Evolutionary conservation across 2,888 invertebrate species (phyloP), one percentile per base, ranked within the genome.

Genomic region (Zelleria hepariella): DNA sequence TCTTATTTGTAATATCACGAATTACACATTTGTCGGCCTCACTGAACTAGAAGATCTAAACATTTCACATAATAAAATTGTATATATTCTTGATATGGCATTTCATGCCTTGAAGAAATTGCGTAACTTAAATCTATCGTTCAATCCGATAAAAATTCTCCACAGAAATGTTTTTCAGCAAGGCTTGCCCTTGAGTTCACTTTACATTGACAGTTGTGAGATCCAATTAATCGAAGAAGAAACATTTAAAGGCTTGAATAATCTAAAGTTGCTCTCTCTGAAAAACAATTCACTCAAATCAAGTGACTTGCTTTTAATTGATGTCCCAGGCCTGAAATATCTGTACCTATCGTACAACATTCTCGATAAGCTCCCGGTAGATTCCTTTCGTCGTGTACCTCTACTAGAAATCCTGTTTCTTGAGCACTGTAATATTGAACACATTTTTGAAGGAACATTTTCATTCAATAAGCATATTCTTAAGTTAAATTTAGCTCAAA

Each of bases 21-120:
- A 91, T 59, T 91, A 91, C 66, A 94, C 94, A 1, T 96, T 97
- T 75, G 91, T 92, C 1, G 93, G 95, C 59, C 78, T 96, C 61
- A 91, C 91, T 63, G 94, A 94, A 66, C 83, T 96, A 48, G 95
- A 96, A 78, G 96, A 96, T 69, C 86, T 96, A 4, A 93, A 94
- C 74, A 82, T 96, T 54, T 92, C 95, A 7, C 86, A 93, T 62
- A 97, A 97, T 74, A 89, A 86, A 42, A 90, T 96, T 20, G 88
- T 90, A 61, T 91, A 86, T 64, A 91, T 96, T 63, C 94, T 93
- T 65, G 91, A 94, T 8, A 92, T 92, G 70, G 93, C 95, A 0
- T 93, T 97, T 67, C 93, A 92, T 47, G 92, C 94, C 57, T 84
- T 97, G 42, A 94, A 94, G 70, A 94, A 94, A 70, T 82, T 97